These are phyloP conservation scores for Cynocephalus volans DNA, from an alignment of 2,113 vertebrate genomes.

Conservation along the genomic window DNA sequence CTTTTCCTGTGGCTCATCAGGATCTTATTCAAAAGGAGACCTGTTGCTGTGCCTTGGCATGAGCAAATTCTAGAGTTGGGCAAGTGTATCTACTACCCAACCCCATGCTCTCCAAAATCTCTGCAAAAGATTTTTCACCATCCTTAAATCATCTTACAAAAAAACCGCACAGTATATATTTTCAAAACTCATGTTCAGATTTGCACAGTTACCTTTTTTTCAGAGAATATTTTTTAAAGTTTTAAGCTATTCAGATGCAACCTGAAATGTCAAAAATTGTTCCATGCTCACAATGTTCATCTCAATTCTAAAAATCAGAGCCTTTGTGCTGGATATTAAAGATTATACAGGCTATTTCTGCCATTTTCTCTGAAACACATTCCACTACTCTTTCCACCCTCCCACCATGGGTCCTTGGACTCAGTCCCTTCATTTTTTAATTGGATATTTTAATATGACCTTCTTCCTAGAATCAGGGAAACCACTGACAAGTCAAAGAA, in stretches of 20 bases:
- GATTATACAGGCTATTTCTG: not conserved
- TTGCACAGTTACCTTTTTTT: constrained; percentile 47
- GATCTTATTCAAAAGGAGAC: not conserved
- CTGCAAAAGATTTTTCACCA: not conserved
- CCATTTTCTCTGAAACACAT: constrained; percentile 33
- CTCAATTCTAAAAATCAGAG: constrained; percentile 50
- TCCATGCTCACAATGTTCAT: constrained; percentile 5
- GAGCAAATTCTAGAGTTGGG: not conserved
- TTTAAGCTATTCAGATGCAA: constrained; percentile 50
- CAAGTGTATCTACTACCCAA: not conserved
- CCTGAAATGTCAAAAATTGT: constrained; percentile 49
- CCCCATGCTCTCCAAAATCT: not conserved
- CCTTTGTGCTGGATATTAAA: constrained; percentile 18
- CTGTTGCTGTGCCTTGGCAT: not conserved
- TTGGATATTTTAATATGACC: constrained; percentile 5
- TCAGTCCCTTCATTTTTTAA: not conserved
- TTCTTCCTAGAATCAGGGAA: constrained; percentile 16
- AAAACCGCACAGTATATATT: not conserved
- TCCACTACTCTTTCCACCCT: not conserved
- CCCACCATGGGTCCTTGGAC: not conserved
- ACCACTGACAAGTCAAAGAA: not conserved
- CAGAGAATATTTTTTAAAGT: constrained; percentile 44
- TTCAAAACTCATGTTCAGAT: constrained; percentile 27
- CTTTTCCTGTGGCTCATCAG: not conserved
- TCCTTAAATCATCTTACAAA: not conserved